Conservation (phyloP, 1,140 invertebrate genomes). For the Rhopalosiphum maidis region DNA sequence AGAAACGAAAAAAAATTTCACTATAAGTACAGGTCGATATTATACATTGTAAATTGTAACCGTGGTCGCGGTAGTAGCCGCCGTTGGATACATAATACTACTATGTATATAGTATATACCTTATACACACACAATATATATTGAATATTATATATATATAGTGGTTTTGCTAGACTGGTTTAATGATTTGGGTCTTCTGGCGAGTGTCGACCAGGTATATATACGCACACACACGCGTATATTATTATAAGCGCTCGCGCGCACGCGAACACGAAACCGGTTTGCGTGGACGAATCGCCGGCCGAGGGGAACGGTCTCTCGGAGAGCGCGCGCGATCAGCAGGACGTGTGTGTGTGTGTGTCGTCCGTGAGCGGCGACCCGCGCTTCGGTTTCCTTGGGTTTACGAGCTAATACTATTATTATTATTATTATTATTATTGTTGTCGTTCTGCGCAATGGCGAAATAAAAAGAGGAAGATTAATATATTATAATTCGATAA, state of each 20-base stretch:
- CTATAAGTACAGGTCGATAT: background rate
- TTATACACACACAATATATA: background rate
- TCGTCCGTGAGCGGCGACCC: background rate
- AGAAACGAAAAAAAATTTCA: background rate
- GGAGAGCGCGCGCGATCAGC: background rate
- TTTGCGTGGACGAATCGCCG: conserved; percentile 12
- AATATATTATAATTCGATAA: background rate
- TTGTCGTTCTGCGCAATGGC: conserved; percentile 12
- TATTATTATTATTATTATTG: no score
- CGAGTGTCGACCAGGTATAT: conserved; percentile 8
- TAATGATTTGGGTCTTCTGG: conserved; percentile 47
- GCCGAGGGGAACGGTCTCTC: conserved; percentile 46
- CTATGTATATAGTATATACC: background rate
- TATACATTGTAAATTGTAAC: background rate
- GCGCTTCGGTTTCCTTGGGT: background rate
- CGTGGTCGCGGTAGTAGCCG: background rate
- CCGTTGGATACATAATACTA: background rate
- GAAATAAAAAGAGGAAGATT: background rate
- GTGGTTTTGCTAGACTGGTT: conserved; percentile 53
- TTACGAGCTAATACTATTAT: conserved; percentile 30
- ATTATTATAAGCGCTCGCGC: background rate
- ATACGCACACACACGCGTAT: background rate
- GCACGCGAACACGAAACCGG: background rate
- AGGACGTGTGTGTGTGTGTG: background rate
- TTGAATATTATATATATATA: background rate